Base-by-base conservation (phyloP, 2,888 invertebrate genomes). In the Eupithecia abbreviata region DNA sequence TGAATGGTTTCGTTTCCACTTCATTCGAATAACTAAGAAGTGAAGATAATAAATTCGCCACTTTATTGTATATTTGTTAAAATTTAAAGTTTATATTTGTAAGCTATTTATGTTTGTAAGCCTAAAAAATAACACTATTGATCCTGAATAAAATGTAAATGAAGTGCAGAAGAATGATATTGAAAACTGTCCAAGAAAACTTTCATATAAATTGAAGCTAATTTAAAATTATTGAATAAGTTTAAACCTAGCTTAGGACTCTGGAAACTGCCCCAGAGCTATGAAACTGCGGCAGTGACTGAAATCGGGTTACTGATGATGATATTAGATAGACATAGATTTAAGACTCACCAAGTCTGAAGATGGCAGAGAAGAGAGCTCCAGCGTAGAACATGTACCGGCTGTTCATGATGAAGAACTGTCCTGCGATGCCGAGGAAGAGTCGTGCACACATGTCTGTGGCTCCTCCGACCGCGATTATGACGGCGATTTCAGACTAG, bases 381-480 rank as follows among this genome's bases (percentile, higher is more conserved):
- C 96, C 96, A 30, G 89, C 81, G 74, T 96, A 95, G 80, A 96
- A 96, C 87, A 96, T 91, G 72, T 96, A 93, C 30, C 96, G 94
- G 75, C 96, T 96, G 84, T 95, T 96, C 80, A 96, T 90, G 12
- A 90, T 89, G 73, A 95, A 92, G 84, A 96, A 91, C 42, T 96
- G 93, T 0, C 96, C 96, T 6, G 96, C 92, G 0, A 96, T 83
- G 0, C 96, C 96, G 0, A 96, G 89, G 51, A 96, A 85, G 51
- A 97, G 91, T 73, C 96, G 93, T 0, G 96, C 96, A 0, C 93
- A 89, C 87, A 97, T 95, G 84, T 97, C 97, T 0, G 96, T 95
- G 0, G 95, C 95, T 43, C 96, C 96, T 3, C 96, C 95, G 4
- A 96, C 86, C 0, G 96, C 96, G 84, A 97, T 95, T 73, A 96